Evolutionary conservation across 2,797 vertebrate species (phyloP), one percentile per base, ranked within the genome.

Genomic region (Adrianichthys oophorus): DNA sequence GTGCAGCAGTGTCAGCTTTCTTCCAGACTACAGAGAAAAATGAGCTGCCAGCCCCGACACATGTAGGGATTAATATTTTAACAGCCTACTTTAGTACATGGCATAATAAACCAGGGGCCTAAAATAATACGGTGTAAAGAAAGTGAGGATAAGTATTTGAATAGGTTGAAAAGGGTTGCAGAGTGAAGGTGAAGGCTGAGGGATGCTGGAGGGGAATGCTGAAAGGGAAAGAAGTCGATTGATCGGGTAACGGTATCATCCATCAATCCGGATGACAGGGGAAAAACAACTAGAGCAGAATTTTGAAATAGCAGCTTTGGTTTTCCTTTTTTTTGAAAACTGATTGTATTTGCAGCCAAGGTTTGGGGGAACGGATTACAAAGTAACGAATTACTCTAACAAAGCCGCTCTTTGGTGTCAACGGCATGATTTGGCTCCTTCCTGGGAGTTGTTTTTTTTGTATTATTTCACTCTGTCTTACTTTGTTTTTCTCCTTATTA

Each of bases 1-100:
- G 77, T 80, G 84, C 83, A 85, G 79, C 56, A 62, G 79, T 78
- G 63, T 82, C 75, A 65, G 73, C 68, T 85, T 80, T 80, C 70
- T 57, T 61, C 52, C 32, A 63, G 75, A 71, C 77, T 63, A 62
- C 61, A 56, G 62, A 76, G 75, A 59, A 64, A 69, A 74, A 72
- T 48, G 70, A 80, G 74, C 74, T 72, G 67, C 72, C 61, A 56
- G 59, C 64, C 68, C 74, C 51, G 72, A 85, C 78, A 78, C 63
- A 59, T 19, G 44, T 61, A 44, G 61, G 56, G 59, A 54, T 88
- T 85, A 85, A 90, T 89, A 88, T 87, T 89, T 87, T 74, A 91
- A 79, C 56, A 80, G 70, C 49, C 68, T 50, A 52, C 57, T 74
- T 57, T 58, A 54, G 64, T 17, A 57, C 41, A 57, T 54, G 62